Evolutionary conservation across 2,113 vertebrate genomes (phyloP).

Genomic region (Lepisosteus osseus): DNA sequence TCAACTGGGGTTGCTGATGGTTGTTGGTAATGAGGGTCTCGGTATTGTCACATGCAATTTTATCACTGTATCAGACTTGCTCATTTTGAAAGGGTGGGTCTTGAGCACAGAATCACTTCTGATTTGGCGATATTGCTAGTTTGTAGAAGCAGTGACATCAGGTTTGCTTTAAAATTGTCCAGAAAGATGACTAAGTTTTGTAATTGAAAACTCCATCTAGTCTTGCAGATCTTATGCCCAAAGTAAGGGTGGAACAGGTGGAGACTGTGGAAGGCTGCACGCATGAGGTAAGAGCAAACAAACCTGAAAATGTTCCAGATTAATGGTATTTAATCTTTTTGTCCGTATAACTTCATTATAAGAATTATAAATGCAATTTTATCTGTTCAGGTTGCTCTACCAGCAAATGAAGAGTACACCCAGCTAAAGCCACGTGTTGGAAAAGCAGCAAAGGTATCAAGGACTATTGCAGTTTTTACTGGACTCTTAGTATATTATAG

Average conservation of each 20-base stretch:
- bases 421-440: constrained; percentile 83
- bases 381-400: constrained; percentile 82
- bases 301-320: neutral
- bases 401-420: constrained; percentile 77
- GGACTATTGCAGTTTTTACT: no score
- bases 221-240: constrained; percentile 90
- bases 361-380: neutral
- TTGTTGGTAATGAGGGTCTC: no score
- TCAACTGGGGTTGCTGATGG: no score
- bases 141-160: no score
- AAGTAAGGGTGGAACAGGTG: constrained; percentile 86
- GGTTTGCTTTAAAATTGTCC: no score
- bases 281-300: constrained; percentile 78
- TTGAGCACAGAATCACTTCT: no score
- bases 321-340: neutral
- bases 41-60: no score
- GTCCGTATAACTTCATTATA: neutral
- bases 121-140: no score
- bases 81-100: no score
- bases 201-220: constrained; percentile 47
- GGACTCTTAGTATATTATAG: no score
- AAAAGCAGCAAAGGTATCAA: constrained; percentile 88
- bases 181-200: no score
- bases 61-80: no score
- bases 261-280: constrained; percentile 93